A percentile compares a stretch with the other conserved stretches of the same genome.
phyloP scores from a whole-genome alignment of 64 coral and sea anemone genomes.

The Stichodactyla mertensii region DNA sequence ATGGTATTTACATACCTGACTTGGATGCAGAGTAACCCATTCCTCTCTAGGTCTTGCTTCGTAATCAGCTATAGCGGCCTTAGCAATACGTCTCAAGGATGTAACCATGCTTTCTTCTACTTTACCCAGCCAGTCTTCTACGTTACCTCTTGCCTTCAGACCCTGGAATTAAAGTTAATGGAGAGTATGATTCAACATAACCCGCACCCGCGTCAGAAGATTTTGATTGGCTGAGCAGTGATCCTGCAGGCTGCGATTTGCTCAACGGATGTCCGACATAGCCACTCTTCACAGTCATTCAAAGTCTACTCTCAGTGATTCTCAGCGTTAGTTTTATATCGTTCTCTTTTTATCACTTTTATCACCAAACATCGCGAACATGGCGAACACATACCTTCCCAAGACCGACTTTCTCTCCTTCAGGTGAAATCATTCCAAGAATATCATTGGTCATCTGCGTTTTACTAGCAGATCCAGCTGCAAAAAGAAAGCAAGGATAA shows the following conservation, averaged over 20 bases:
- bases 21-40: conserved; percentile 87
- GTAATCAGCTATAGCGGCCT: conserved; percentile 86
- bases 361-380: too few species aligned
- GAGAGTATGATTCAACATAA: background rate
- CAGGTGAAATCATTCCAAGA: conserved; percentile 93
- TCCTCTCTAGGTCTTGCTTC: conserved; percentile 82
- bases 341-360: too few species aligned
- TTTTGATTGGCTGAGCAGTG: too few species aligned
- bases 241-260: too few species aligned
- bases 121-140: conserved; percentile 99
- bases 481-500: background rate
- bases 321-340: too few species aligned
- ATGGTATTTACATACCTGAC: conserved; percentile 51
- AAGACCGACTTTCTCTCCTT: conserved; percentile 80
- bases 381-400: conserved; percentile 50
- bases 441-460: conserved; percentile 94
- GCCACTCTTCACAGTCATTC: too few species aligned
- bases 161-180: conserved; percentile 25
- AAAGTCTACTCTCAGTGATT: too few species aligned
- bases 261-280: too few species aligned
- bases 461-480: conserved; percentile 83
- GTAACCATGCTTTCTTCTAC: conserved; percentile 96
- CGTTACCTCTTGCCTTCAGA: conserved; percentile 93
- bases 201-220: too few species aligned
- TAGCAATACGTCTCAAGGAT: conserved; percentile 70